Evolutionary conservation across 2,888 invertebrate genomes (phyloP), one percentile per base, ranked within the genome.

Genomic region (Callimorpha dominula): DNA sequence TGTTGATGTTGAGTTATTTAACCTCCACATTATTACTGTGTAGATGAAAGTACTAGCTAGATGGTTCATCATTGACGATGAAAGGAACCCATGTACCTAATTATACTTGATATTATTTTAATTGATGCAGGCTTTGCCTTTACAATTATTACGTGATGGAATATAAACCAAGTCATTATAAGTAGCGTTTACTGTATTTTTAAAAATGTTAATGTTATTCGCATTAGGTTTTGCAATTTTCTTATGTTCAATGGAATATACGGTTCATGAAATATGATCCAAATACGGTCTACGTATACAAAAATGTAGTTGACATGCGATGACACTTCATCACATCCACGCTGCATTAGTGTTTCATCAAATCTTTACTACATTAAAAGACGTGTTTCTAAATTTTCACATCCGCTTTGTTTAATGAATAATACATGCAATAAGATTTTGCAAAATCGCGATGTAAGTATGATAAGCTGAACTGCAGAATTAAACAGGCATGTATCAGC

Each of bases 51-150:
- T 46, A n/a, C 65, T 8, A 46, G 20, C 31, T 65, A 20, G 11
- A 67, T 67, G 63, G 74, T 77, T 77, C 69, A 67, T 70, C 70
- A 74, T 63, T 68, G 62, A 60, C 65, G 71, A 65, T 72, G 42
- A 43, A 42, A 65, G 49, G 60, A 73, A 68, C 40, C 31, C 17
- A 40, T n/a, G 64, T 73, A 71, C 31, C 31, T 60, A 60, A 71
- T 74, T 72, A 67, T 50, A 60, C 31, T 67, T 81, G 50, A 73
- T 83, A 69, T 76, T 73, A 78, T 78, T 83, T 78, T 78, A 81
- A 81, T 83, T 81, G 78, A 40, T 57, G 7, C 65, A 63, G 63
- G 63, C 76, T 69, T 63, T 78, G 63, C 67, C 46, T 78, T 75
- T 78, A 76, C 65, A 72, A 77, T 82, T 62, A 82, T 71, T 66